phyloP scores from a whole-genome alignment of 2,888 invertebrate species.

The Andrena bicolor region DNA sequence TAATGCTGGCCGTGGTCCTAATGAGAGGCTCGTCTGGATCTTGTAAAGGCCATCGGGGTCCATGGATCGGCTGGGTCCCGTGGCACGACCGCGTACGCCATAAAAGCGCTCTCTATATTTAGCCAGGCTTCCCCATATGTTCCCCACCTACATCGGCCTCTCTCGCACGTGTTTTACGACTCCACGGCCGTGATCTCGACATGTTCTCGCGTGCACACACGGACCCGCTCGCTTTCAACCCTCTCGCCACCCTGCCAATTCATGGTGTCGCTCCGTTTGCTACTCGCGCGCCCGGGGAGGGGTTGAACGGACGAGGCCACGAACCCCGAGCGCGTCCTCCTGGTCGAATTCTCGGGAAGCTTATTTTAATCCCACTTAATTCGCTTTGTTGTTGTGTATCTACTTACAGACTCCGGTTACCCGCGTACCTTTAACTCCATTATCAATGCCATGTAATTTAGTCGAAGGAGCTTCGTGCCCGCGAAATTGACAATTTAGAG shows the following conservation, averaged over 20 bases:
- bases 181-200: constrained; percentile 12
- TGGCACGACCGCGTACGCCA: constrained; percentile 69
- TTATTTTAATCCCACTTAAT: no score
- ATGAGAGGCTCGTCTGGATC: constrained; percentile 67
- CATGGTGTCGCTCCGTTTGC: neutral
- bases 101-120: constrained; percentile 75
- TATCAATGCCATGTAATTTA: no score
- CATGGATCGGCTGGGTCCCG: constrained; percentile 62
- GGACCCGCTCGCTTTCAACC: constrained; percentile 28
- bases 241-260: constrained; percentile 21
- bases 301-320: no score
- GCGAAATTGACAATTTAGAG: no score
- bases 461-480: no score
- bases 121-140: constrained; percentile 60
- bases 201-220: constrained; percentile 16
- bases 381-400: no score
- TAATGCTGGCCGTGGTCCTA: constrained; percentile 54
- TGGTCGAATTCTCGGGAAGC: no score
- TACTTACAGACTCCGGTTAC: no score
- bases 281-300: neutral
- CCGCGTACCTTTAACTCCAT: no score
- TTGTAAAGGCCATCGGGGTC: constrained; percentile 69
- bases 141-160: constrained; percentile 55
- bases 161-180: constrained; percentile 62
- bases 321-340: no score